These are phyloP conservation scores for Pseudomyrmex flavicornis DNA, from an alignment of 1,140 invertebrate species.

Conservation along the genomic window DNA sequence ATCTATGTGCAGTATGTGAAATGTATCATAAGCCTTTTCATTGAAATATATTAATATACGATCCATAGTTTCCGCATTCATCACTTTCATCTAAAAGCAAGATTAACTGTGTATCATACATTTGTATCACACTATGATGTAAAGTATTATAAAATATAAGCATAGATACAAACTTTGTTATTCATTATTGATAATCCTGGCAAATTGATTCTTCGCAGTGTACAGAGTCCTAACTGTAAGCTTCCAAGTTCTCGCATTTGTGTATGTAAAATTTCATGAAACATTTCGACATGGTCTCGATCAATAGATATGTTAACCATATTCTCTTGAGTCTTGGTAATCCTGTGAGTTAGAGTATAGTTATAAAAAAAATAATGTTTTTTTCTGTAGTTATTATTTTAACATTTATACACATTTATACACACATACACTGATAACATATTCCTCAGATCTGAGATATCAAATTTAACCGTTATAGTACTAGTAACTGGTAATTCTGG, in stretches of 20 bases:
- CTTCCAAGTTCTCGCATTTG: constrained; percentile 69
- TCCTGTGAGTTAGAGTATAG: constrained; percentile 54
- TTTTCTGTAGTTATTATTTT: background rate
- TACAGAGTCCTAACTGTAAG: constrained; percentile 75
- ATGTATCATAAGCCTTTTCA: constrained; percentile 73
- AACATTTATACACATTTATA: constrained; percentile 10
- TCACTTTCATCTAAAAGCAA: constrained; percentile 78
- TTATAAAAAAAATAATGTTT: background rate
- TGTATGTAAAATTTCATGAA: constrained; percentile 71
- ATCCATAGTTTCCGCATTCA: constrained; percentile 69
- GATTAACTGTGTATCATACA: background rate
- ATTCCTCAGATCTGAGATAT: constrained; percentile 61
- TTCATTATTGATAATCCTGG: constrained; percentile 74
- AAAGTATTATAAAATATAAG: background rate
- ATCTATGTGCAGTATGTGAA: constrained; percentile 67
- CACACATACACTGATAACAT: constrained; percentile 74
- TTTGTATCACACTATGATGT: background rate
- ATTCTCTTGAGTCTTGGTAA: constrained; percentile 53
- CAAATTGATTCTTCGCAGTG: constrained; percentile 73
- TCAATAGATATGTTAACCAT: constrained; percentile 39
- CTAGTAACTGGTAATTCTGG: constrained; percentile 72
- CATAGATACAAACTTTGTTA: constrained; percentile 63
- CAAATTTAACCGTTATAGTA: constrained; percentile 74
- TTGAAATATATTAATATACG: constrained; percentile 76
- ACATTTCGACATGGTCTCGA: constrained; percentile 72